These are phyloP conservation scores for Macrosoma leucophasiata DNA, from an alignment of 2,888 invertebrate species.

Conservation along the genomic window DNA sequence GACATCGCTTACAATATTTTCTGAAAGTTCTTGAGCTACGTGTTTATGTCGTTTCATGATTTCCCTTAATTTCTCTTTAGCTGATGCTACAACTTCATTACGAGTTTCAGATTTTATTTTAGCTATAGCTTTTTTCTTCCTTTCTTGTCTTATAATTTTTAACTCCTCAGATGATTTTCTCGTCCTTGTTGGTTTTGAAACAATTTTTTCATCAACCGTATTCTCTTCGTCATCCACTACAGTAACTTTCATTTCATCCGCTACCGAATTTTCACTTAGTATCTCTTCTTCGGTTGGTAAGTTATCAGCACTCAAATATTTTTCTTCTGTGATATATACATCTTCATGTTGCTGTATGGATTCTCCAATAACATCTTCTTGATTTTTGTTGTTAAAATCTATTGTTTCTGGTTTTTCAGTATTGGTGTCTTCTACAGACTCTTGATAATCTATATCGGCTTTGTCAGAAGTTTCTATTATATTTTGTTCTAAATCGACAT, in stretches of 20 bases:
- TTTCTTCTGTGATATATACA: constrained; percentile 18
- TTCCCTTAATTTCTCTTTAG: constrained; percentile 67
- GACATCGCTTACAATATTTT: constrained; percentile 41
- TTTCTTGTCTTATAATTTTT: constrained; percentile 48
- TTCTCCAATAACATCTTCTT: too few relatives aligned
- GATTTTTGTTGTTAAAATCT: constrained; percentile 14
- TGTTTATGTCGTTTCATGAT: constrained; percentile 68
- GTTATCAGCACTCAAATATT: constrained; percentile 12
- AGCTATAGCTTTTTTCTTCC: constrained; percentile 58
- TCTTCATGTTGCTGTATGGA: too few relatives aligned
- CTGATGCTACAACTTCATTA: constrained; percentile 64
- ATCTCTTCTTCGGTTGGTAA: constrained; percentile 19
- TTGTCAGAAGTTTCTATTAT: constrained; percentile 4
- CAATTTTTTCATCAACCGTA: constrained; percentile 25
- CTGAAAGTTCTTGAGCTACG: constrained; percentile 51
- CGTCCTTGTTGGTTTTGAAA: constrained; percentile 33
- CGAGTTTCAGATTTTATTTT: constrained; percentile 68
- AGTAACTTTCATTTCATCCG: constrained; percentile 15
- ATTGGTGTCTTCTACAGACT: constrained; percentile 5
- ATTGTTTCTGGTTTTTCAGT: constrained; percentile 18
- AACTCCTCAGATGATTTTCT: constrained; percentile 50
- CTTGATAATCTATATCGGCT: constrained; percentile 11
- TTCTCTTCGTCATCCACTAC: constrained; percentile 26
- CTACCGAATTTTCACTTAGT: constrained; percentile 12
- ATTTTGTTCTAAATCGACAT: constrained; percentile 15